Base-by-base conservation (phyloP, 2,888 invertebrate genomes). In the Synergus laeviventris region DNA sequence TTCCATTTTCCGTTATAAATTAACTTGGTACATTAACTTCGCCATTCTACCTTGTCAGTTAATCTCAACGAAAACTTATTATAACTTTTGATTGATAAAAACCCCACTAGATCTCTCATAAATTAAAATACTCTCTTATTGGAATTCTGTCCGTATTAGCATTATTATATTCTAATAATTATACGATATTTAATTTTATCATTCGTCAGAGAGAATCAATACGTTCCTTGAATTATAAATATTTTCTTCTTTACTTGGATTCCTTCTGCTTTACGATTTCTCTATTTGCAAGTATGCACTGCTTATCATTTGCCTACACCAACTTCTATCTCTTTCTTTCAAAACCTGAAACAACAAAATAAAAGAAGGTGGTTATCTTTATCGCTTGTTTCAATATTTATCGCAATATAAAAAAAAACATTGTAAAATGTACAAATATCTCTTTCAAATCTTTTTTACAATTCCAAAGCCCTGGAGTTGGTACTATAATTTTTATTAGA, bases 21-120 rank as follows among this genome's bases (percentile, higher is more conserved):
- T 21, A 12, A 66, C n/a, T 49, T 70, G 70, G 70, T 49, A 70
- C n/a, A n/a, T n/a, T n/a, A n/a, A n/a, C 31, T 24, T 70, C 31
- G 70, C 70, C 70, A 70, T 16, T 49, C 24, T 16, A 49, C 16
- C 16, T 42, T 66, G 45, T 66, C 31, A 9, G 66, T 24, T 66
- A 66, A 64, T 64, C 39, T 21, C 38, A 64, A 64, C 21, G 21
- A 64, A 64, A 42, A 9, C 39, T 21, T 38, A 64, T 18, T 64
- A 39, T 42, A 64, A 62, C 38, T 36, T 62, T 49, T 16, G 11
- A 18, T 21, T n/a, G 21, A 14, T 60, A 16, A 36, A 31, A 60
- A 60, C 31, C 14, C 3, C 0, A 42, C 12, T 42, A 42, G 1
- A 8, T 3, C 42, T 42, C 42, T 12, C 12, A 42, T 8, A 42